Evolutionary conservation across 53 echinoderm and acorn worm species (phyloP), one percentile per base, ranked within the genome.

Genomic region (Temnopleurus reevesii): DNA sequence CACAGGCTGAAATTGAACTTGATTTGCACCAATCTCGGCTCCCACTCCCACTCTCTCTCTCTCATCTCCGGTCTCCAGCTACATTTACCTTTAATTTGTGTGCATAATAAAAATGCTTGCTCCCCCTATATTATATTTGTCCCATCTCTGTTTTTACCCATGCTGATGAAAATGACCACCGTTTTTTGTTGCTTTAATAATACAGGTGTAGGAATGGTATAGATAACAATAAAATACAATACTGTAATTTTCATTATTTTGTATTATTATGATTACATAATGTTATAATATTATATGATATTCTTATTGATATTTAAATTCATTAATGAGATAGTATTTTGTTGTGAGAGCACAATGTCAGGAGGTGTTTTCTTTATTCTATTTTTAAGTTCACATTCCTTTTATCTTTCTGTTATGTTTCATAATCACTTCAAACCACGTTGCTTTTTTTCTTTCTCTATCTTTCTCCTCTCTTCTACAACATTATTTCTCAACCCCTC

Each of bases 1-100:
- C 79, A 79, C 79, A 79, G 26, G 47, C 79, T 79, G 79, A 47
- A 79, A 79, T 79, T 79, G 79, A 79, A 79, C 79, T 79, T 79
- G 79, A 79, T 79, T 79, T 79, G 79, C 79, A 79, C 79, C 19
- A 79, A 79, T 47, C 51, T 49, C 27, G 3, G 79, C 7, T 76
- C 33, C n/a, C 23, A 4, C 45, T 43, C 30, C 3, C 28, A 23
- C 79, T 47, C 49, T 47, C 49, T 79, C 79, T 77, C 47, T 26
- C 77, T 77, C 77, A 46, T 8, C 8, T 18, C 18, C 25, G 45
- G 19, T 6, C 65, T 65, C 35, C 8, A 25, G 45, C 47, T 47
- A 0, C n/a, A n/a, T 46, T 4, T 51, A 51, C 15, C 53, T 51
- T 15, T 51, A 8, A n/a, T n/a, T n/a, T n/a, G n/a, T n/a, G n/a